A percentile compares a stretch with the other conserved stretches of the same genome.
These are phyloP conservation scores for Notothenia coriiceps DNA, from an alignment of 2,113 vertebrate species.

Conservation along the genomic window DNA sequence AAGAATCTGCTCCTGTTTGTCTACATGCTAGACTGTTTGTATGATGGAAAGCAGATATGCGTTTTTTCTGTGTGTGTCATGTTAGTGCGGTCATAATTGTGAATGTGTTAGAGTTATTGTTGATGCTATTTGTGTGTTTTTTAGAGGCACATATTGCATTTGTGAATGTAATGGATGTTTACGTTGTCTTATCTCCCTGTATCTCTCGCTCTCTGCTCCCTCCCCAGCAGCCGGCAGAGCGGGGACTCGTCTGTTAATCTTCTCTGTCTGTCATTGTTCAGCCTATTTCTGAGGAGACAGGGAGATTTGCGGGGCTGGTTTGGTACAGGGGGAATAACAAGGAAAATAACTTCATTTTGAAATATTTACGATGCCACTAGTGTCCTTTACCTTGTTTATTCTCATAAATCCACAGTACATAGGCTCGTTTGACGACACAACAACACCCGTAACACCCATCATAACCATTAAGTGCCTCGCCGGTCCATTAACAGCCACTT, in stretches of 20 bases:
- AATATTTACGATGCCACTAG: slow-evolving; percentile 36
- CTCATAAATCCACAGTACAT: slow-evolving; percentile 19
- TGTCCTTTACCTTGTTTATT: slow-evolving; percentile 38
- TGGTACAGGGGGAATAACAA: slow-evolving; percentile 18
- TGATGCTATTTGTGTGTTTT: neutral
- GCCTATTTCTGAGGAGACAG: slow-evolving; percentile 40
- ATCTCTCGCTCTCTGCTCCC: slow-evolving; percentile 2
- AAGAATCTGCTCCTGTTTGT: slow-evolving; percentile 43
- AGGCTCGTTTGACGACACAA: slow-evolving; percentile 8
- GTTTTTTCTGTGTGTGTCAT: neutral
- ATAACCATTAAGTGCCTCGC: slow-evolving; percentile 35
- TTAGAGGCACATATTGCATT: slow-evolving; percentile 9
- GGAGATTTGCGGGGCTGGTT: slow-evolving; percentile 52
- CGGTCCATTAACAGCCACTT: slow-evolving; percentile 45
- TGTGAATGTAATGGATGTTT: slow-evolving; percentile 28
- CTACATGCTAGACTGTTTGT: slow-evolving; percentile 13
- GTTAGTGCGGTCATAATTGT: neutral
- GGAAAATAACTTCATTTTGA: slow-evolving; percentile 39
- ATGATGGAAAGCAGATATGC: slow-evolving; percentile 8
- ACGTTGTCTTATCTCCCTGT: slow-evolving; percentile 3
- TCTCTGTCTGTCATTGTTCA: slow-evolving; percentile 28
- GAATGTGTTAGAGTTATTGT: neutral
- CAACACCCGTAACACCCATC: slow-evolving; percentile 43
- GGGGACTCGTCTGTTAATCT: slow-evolving; percentile 45
- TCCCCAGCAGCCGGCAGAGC: slow-evolving; percentile 24